These are phyloP conservation scores for Punctoribates punctum DNA, from an alignment of 2,888 invertebrate genomes.

Conservation along the genomic window DNA sequence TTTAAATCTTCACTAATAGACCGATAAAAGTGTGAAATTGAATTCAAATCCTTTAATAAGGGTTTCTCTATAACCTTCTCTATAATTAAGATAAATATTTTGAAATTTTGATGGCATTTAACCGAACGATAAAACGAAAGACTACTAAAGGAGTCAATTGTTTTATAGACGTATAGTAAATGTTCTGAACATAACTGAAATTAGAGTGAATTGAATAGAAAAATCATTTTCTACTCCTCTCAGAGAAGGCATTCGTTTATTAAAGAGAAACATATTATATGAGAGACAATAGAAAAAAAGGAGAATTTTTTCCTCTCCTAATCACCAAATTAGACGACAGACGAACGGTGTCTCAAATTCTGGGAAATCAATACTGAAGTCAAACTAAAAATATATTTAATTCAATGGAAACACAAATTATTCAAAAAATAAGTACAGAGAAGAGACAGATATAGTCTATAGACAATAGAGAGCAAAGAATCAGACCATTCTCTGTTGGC, in stretches of 20 bases:
- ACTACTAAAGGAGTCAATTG: not conserved
- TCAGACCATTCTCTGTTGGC: too few relatives aligned
- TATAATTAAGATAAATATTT: constrained; percentile 5
- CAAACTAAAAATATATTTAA: not conserved
- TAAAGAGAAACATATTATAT: not conserved
- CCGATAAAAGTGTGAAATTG: not conserved
- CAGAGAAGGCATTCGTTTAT: not conserved
- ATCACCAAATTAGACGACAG: not conserved
- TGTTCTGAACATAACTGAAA: not conserved
- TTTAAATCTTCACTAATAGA: not conserved
- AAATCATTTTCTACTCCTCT: not conserved
- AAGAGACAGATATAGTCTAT: not conserved
- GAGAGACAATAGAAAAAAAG: not conserved
- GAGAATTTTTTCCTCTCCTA: not conserved
- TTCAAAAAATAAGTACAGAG: not conserved
- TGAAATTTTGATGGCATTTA: not conserved
- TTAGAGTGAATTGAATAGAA: not conserved
- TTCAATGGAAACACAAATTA: not conserved
- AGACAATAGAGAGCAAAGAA: not conserved
- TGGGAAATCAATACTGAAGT: not conserved
- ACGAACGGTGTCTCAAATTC: not conserved
- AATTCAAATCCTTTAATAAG: constrained; percentile 8
- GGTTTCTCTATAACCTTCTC: not conserved
- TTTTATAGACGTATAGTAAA: not conserved
- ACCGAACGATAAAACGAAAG: not conserved